Evolutionary conservation across 2,113 vertebrate genomes (phyloP).

Genomic region (Thalassoma bifasciatum): DNA sequence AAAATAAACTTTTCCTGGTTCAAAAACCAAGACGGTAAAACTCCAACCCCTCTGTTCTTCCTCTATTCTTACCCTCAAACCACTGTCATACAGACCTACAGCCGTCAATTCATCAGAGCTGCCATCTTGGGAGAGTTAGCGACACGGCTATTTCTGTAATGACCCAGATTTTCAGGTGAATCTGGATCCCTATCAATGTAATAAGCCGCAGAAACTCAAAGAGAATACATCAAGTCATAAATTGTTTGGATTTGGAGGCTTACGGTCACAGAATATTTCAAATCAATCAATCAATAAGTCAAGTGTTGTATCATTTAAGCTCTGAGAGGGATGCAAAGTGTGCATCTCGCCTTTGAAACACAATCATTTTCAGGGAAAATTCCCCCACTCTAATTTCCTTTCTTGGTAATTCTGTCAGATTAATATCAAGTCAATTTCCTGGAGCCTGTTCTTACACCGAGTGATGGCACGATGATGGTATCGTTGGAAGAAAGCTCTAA

Average conservation of each 20-base stretch:
- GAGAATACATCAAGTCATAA: constrained; percentile 48
- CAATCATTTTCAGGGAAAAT: constrained; percentile 58
- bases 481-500: constrained; percentile 67
- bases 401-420: constrained; percentile 72
- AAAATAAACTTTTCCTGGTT: constrained; percentile 40
- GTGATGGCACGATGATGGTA: constrained; percentile 68
- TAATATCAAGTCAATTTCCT: constrained; percentile 79
- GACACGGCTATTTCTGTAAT: constrained; percentile 77
- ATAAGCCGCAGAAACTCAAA: constrained; percentile 57
- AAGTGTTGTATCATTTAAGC: constrained; percentile 10
- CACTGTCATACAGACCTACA: constrained; percentile 79
- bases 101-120: constrained; percentile 76
- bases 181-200: constrained; percentile 66
- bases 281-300: constrained; percentile 25
- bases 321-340: background rate
- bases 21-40: constrained; percentile 37
- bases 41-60: constrained; percentile 27
- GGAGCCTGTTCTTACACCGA: constrained; percentile 69
- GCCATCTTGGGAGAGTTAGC: constrained; percentile 70
- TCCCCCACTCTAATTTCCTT: constrained; percentile 67
- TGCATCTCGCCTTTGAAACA: constrained; percentile 39
- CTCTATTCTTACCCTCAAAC: constrained; percentile 49
- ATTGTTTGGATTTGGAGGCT: constrained; percentile 21
- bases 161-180: constrained; percentile 80
- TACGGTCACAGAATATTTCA: constrained; percentile 4